These are phyloP conservation scores for Muscina levida DNA, from an alignment of 2,888 invertebrate species.

Conservation along the genomic window DNA sequence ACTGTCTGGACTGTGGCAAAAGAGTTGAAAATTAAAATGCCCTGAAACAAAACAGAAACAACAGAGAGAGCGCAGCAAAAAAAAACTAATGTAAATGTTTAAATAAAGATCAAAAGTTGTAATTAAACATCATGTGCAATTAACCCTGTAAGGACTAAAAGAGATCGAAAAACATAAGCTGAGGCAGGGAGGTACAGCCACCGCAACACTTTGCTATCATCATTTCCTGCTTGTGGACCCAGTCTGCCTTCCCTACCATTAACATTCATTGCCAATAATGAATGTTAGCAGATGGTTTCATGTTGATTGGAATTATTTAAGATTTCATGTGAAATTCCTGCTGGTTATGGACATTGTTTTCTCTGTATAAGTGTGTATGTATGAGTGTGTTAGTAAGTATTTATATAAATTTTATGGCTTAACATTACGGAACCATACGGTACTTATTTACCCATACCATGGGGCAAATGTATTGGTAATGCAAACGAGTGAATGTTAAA, in stretches of 20 bases:
- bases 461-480: too few species aligned
- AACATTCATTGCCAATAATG: constrained; percentile 12
- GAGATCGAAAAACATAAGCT: too few species aligned
- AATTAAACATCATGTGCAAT: constrained; percentile 36
- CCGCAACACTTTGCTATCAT: not conserved
- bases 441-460: too few species aligned
- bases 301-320: constrained; percentile 18
- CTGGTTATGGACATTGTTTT: not conserved
- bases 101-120: constrained; percentile 36
- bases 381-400: too few species aligned
- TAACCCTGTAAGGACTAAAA: not conserved
- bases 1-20: constrained; percentile 29
- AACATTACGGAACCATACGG: too few species aligned
- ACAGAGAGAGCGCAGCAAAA: not conserved
- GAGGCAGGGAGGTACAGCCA: too few species aligned
- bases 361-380: too few species aligned
- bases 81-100: constrained; percentile 31
- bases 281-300: constrained; percentile 17
- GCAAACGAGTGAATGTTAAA: not conserved
- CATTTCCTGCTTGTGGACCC: not conserved
- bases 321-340: not conserved
- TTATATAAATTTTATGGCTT: too few species aligned
- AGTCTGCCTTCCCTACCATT: not conserved
- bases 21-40: constrained; percentile 2
- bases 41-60: constrained; percentile 3